These are phyloP conservation scores for Tineola bisselliella DNA, from an alignment of 2,888 invertebrate genomes.

Conservation along the genomic window DNA sequence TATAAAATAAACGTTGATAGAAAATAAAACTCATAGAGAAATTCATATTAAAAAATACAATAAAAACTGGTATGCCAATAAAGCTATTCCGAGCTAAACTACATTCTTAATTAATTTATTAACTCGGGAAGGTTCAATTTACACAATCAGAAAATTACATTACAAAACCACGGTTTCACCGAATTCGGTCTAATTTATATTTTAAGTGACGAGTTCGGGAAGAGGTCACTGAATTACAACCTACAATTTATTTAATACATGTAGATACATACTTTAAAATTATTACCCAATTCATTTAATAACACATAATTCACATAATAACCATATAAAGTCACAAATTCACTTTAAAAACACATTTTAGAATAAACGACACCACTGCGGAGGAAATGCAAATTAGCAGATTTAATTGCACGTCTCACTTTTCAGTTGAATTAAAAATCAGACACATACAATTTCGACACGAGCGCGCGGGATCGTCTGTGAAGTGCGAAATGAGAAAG, in stretches of 20 bases:
- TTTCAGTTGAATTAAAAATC: background rate
- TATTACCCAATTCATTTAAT: background rate
- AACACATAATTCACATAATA: background rate
- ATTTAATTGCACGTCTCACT: background rate
- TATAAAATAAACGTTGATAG: too few species aligned
- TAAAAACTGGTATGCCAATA: background rate
- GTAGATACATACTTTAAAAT: background rate
- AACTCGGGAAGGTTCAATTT: background rate
- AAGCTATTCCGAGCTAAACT: background rate
- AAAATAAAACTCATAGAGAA: too few species aligned
- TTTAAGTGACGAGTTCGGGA: background rate
- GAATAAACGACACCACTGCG: background rate
- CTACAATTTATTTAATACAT: too few species aligned
- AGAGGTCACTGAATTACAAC: background rate
- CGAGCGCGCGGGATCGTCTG: background rate
- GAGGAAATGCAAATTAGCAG: background rate
- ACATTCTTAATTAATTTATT: background rate
- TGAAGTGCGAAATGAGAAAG: background rate
- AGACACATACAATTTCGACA: background rate
- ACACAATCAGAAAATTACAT: background rate
- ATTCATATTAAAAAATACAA: too few species aligned
- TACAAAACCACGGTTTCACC: background rate
- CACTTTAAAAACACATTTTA: background rate
- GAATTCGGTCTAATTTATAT: background rate
- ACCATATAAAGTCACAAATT: background rate